Conservation (phyloP, 1,140 invertebrate species). For the Battus philenor region DNA sequence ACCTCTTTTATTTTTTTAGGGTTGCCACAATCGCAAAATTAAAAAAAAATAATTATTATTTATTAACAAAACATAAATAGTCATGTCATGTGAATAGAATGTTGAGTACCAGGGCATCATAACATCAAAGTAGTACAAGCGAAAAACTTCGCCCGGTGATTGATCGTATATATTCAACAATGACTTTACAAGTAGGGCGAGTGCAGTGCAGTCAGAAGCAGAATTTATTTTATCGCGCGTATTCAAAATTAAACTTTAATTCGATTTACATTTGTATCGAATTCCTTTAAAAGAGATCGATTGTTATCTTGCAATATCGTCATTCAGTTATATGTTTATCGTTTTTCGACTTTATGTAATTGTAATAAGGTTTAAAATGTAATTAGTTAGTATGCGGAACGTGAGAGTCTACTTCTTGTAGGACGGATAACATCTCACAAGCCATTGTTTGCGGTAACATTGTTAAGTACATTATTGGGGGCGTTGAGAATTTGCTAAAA, state of each 20-base stretch:
- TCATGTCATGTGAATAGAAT: too few species aligned
- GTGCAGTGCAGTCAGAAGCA: not conserved
- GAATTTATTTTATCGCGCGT: not conserved
- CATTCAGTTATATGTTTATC: not conserved
- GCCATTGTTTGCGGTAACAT: conserved; percentile 7
- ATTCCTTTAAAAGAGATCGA: not conserved
- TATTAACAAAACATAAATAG: too few species aligned
- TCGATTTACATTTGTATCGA: not conserved
- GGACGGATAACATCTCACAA: conserved; percentile 20
- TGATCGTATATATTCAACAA: too few species aligned
- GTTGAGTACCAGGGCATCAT: too few species aligned
- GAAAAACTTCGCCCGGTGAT: too few species aligned
- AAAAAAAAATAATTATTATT: too few species aligned
- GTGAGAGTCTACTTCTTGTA: conserved; percentile 15
- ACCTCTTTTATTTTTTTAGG: too few species aligned
- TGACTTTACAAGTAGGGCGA: too few species aligned
- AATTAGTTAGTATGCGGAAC: conserved; percentile 1
- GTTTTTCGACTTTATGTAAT: conserved; percentile 1
- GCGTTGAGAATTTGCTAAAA: too few species aligned
- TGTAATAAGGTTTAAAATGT: not conserved
- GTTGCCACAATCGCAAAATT: too few species aligned
- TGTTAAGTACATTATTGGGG: conserved; percentile 17
- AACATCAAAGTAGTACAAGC: too few species aligned
- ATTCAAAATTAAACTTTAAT: conserved; percentile 2
- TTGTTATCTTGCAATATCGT: conserved; percentile 12